phyloP scores from a whole-genome alignment of 2,113 vertebrate species.

The Corythornis madagascariensis region DNA sequence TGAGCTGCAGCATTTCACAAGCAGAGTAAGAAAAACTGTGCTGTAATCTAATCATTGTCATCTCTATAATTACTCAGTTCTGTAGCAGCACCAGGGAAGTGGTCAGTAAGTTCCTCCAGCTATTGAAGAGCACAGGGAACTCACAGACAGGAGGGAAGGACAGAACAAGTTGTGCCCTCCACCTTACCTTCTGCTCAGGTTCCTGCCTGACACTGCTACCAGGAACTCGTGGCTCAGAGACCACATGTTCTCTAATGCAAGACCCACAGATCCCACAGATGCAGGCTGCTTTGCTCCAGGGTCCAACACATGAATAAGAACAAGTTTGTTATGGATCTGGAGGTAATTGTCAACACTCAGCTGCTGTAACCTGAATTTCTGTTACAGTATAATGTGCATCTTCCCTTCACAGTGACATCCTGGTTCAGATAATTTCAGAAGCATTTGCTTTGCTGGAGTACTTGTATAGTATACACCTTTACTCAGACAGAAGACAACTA shows the following conservation, averaged over 20 bases:
- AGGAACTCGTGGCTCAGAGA: not conserved
- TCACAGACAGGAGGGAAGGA: not conserved
- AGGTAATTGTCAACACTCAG: slow-evolving; percentile 17
- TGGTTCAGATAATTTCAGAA: slow-evolving; percentile 20
- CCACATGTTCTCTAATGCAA: not conserved
- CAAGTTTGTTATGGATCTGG: not conserved
- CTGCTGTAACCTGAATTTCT: not conserved
- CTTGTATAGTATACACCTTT: not conserved
- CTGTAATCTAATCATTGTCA: not conserved
- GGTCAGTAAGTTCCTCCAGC: not conserved
- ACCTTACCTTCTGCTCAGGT: not conserved
- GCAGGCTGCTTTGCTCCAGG: not conserved
- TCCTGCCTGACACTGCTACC: not conserved
- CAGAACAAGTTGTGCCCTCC: not conserved
- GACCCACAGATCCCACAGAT: not conserved
- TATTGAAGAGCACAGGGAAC: not conserved
- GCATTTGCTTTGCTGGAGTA: slow-evolving; percentile 16
- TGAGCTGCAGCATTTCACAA: not conserved
- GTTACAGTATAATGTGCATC: not conserved
- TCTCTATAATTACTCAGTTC: not conserved
- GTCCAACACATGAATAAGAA: not conserved
- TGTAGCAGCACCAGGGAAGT: not conserved
- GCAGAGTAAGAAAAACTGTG: not conserved
- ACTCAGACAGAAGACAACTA: slow-evolving; percentile 28
- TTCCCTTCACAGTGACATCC: not conserved